phyloP scores from a whole-genome alignment of 2,113 vertebrate species.

The Grallaria varia region DNA sequence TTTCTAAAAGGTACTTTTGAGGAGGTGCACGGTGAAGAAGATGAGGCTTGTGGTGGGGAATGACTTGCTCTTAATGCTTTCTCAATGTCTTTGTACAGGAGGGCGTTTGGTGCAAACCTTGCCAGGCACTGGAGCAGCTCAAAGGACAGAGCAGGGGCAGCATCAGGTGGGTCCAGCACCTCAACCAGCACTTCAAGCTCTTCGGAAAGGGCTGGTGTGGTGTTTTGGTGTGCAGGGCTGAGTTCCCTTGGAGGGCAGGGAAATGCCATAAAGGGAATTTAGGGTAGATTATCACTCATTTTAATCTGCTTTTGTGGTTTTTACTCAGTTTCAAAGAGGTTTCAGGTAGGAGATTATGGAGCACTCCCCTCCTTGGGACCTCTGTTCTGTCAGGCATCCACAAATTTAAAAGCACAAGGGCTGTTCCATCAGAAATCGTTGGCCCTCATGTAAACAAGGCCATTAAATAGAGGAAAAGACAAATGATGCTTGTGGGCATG shows the following conservation, averaged over 20 bases:
- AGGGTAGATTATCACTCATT: not conserved
- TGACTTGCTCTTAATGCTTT: not conserved
- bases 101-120: not conserved
- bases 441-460: constrained; percentile 10
- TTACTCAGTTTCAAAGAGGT: not conserved
- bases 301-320: not conserved
- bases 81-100: not conserved
- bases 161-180: not conserved
- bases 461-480: constrained; percentile 11
- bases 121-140: not conserved
- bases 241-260: not conserved
- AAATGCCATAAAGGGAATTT: not conserved
- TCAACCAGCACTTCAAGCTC: not conserved
- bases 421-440: not conserved
- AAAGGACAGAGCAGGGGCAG: not conserved
- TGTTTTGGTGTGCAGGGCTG: not conserved
- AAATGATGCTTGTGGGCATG: not conserved
- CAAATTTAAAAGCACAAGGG: not conserved
- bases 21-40: not conserved
- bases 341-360: not conserved
- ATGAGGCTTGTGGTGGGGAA: not conserved
- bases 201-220: not conserved
- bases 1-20: not conserved
- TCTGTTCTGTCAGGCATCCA: not conserved
- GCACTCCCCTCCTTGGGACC: not conserved